phyloP scores from a whole-genome alignment of 2,113 vertebrate species.

The Sinocyclocheilus rhinocerous region DNA sequence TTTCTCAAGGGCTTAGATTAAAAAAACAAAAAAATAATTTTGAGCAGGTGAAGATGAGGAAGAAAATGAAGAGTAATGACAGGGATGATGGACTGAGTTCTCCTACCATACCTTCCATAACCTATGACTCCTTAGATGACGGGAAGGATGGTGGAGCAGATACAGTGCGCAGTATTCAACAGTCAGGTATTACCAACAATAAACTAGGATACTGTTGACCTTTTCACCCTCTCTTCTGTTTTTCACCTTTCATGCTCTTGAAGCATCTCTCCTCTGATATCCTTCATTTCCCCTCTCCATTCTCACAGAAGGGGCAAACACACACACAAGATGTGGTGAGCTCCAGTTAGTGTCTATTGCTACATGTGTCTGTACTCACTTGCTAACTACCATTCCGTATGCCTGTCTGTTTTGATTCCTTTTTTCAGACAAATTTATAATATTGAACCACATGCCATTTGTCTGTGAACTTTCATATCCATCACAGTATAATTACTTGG shows the following conservation, averaged over 20 bases:
- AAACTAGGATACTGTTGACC: neutral
- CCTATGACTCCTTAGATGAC: conserved; percentile 79
- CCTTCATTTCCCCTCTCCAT: conserved; percentile 39
- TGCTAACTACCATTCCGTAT: conserved; percentile 24
- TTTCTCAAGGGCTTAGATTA: too few species aligned
- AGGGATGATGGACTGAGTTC: conserved; percentile 81
- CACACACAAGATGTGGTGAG: conserved; percentile 68
- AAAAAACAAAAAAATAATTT: neutral
- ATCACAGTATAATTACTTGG: neutral
- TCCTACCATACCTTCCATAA: conserved; percentile 83
- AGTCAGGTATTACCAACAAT: conserved; percentile 62
- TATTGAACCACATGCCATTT: neutral
- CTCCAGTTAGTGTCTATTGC: conserved; percentile 66
- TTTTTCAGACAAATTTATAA: neutral
- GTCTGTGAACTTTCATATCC: neutral
- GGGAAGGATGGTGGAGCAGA: conserved; percentile 75
- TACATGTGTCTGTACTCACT: conserved; percentile 38
- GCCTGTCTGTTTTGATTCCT: neutral
- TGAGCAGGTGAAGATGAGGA: conserved; percentile 84
- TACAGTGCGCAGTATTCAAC: conserved; percentile 75
- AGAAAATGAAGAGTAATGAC: conserved; percentile 81
- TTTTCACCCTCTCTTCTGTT: neutral
- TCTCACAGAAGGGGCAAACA: conserved; percentile 48
- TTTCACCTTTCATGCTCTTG: neutral
- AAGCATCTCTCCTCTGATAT: neutral